phyloP scores from a whole-genome alignment of 2,797 vertebrate species.

The Cryptoblepharus egeriae region DNA sequence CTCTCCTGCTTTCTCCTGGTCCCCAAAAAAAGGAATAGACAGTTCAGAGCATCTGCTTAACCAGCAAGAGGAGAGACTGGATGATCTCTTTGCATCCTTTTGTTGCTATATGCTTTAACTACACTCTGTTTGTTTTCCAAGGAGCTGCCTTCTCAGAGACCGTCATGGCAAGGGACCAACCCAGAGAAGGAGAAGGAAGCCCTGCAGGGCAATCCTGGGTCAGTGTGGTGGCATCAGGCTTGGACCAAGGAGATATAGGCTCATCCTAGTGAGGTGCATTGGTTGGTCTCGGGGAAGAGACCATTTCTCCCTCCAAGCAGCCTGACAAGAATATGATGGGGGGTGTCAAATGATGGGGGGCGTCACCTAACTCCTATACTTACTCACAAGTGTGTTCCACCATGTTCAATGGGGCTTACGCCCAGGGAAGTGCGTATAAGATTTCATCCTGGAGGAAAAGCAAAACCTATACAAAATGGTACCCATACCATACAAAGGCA shows the following conservation, averaged over 20 bases:
- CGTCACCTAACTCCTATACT: too few relatives aligned
- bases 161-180: not conserved
- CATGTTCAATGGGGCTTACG: too few relatives aligned
- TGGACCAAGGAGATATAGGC: not conserved
- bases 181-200: not conserved
- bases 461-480: not conserved
- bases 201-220: not conserved
- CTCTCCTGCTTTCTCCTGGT: accelerated
- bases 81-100: not conserved
- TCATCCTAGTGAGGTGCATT: not conserved
- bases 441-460: not conserved
- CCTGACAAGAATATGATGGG: not conserved
- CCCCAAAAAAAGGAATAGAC: not conserved
- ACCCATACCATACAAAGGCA: not conserved
- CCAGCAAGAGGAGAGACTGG: not conserved
- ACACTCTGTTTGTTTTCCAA: not conserved
- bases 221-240: not conserved
- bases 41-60: not conserved
- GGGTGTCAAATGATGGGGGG: not conserved
- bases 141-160: not conserved
- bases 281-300: not conserved
- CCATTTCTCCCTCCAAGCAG: not conserved
- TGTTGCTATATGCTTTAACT: not conserved
- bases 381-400: too few relatives aligned
- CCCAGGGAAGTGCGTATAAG: too few relatives aligned